phyloP scores from a whole-genome alignment of 2,113 vertebrate genomes.

The Ahaetulla prasina region DNA sequence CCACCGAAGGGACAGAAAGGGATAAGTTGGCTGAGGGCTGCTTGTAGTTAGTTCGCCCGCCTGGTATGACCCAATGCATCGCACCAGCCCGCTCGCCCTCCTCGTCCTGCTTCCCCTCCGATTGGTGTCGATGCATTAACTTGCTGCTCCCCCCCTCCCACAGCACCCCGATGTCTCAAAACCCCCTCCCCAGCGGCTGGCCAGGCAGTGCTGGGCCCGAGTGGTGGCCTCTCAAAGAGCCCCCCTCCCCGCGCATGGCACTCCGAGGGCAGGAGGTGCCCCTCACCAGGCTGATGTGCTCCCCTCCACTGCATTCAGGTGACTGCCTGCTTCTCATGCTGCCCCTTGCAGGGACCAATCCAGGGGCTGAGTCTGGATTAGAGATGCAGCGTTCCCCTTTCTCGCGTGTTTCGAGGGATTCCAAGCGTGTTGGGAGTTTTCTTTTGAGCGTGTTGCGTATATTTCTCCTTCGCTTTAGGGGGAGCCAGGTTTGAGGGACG shows the following conservation, averaged over 20 bases:
- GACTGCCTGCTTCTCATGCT: not conserved
- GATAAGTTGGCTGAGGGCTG: conserved; percentile 53
- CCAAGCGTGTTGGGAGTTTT: not conserved
- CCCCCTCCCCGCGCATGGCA: not conserved
- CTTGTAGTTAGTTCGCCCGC: conserved; percentile 68
- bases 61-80: conserved; percentile 62
- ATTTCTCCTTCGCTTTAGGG: not conserved
- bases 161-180: conserved; percentile 41
- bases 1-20: conserved; percentile 19
- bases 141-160: conserved; percentile 19
- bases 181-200: conserved; percentile 26
- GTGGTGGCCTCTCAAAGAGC: conserved; percentile 2
- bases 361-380: not conserved
- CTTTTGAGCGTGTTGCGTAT: not conserved
- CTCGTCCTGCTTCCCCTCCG: conserved; percentile 56
- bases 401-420: not conserved
- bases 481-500: not conserved
- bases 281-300: not conserved
- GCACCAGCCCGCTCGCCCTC: conserved; percentile 41
- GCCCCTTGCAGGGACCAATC: not conserved
- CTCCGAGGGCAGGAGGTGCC: not conserved
- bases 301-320: not conserved
- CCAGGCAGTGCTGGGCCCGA: not conserved
- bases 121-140: conserved; percentile 73
- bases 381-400: not conserved